Conservation (phyloP, 23 tunicate genomes). For the Trididemnum miniatum region DNA sequence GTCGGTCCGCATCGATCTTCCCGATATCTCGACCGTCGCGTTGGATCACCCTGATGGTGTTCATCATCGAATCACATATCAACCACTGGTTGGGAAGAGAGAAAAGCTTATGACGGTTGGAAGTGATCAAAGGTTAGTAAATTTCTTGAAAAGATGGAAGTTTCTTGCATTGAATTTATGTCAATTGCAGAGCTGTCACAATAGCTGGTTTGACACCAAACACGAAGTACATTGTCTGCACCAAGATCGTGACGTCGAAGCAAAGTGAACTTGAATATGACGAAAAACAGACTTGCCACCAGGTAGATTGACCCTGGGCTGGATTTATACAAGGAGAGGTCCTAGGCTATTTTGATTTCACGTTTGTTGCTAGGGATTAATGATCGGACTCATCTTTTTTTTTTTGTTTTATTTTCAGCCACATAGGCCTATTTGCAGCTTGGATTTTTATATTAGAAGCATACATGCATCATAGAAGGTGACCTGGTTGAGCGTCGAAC, state of each 20-base stretch:
- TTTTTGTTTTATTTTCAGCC: too few species aligned
- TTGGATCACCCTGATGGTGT: conserved; percentile 22
- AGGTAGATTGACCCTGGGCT: too few species aligned
- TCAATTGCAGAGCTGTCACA: conserved; percentile 20
- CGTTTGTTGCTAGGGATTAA: too few species aligned
- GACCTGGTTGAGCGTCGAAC: too few species aligned
- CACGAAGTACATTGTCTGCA: conserved; percentile 60
- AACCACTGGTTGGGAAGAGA: conserved; percentile 37
- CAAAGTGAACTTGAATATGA: neutral
- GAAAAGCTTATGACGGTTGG: neutral
- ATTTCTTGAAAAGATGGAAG: too few species aligned
- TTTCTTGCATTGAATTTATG: too few species aligned
- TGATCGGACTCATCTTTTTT: too few species aligned
- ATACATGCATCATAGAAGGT: too few species aligned
- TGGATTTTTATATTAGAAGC: too few species aligned
- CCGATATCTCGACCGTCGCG: conserved; percentile 23
- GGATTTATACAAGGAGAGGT: too few species aligned
- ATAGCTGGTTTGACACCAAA: conserved; percentile 39
- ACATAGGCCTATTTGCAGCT: too few species aligned
- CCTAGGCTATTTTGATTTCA: too few species aligned
- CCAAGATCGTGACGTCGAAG: neutral
- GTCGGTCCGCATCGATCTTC: conserved; percentile 37
- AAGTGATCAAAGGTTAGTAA: conserved; percentile 4
- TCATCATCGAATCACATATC: conserved; percentile 38
- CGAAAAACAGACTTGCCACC: conserved; percentile 23